phyloP scores from a whole-genome alignment of 2,113 vertebrate genomes.

The Alosa alosa region DNA sequence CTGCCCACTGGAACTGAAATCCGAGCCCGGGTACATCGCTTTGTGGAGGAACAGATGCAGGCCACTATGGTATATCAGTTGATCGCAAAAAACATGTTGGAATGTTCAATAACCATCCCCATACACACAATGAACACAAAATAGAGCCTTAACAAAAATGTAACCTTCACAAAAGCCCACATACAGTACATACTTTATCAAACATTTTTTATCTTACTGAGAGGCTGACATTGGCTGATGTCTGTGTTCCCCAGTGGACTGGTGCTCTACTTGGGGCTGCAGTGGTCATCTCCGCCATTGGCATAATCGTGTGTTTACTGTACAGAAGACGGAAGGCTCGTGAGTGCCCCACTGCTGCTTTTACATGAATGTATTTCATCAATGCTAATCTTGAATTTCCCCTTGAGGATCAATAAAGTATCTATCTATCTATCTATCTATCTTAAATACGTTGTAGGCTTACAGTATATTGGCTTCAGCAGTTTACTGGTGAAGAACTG shows the following conservation, averaged over 20 bases:
- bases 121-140: too few species aligned
- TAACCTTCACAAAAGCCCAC: background rate
- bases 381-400: too few species aligned
- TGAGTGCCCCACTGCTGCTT: background rate
- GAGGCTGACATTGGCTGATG: background rate
- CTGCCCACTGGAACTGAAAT: conserved; percentile 57
- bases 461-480: too few species aligned
- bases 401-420: too few species aligned
- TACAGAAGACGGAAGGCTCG: conserved; percentile 69
- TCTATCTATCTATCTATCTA: background rate
- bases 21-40: conserved; percentile 67
- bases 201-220: background rate
- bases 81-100: background rate
- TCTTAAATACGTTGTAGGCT: background rate
- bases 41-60: conserved; percentile 76
- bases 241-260: conserved; percentile 68
- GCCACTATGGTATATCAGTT: conserved; percentile 76
- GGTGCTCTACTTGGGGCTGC: conserved; percentile 77
- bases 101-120: too few species aligned
- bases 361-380: background rate
- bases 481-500: too few species aligned
- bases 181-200: background rate
- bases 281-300: conserved; percentile 62
- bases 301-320: conserved; percentile 72
- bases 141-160: background rate